These are phyloP conservation scores for Tragelaphus buxtoni DNA, from an alignment of 2,113 vertebrate genomes.

Conservation along the genomic window DNA sequence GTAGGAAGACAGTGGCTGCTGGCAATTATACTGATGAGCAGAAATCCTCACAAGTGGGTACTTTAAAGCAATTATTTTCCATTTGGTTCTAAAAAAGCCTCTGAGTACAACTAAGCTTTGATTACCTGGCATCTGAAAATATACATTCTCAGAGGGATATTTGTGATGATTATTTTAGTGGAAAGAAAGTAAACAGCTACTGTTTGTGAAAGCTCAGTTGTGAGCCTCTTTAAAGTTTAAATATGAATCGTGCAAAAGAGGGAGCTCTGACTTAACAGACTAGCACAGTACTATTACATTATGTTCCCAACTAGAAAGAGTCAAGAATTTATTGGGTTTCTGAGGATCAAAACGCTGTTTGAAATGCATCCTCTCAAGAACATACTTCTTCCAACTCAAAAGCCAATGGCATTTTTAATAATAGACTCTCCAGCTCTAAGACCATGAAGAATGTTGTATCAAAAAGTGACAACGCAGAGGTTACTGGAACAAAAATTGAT, in stretches of 20 bases:
- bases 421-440: neutral
- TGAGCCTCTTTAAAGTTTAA: slow-evolving; percentile 61
- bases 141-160: slow-evolving; percentile 67
- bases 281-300: neutral
- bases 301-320: neutral
- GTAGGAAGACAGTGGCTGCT: slow-evolving; percentile 70
- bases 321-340: neutral
- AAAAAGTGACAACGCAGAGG: neutral
- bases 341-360: neutral
- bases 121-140: slow-evolving; percentile 75
- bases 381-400: slow-evolving; percentile 5
- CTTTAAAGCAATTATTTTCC: slow-evolving; percentile 79
- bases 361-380: neutral
- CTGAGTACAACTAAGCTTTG: slow-evolving; percentile 68
- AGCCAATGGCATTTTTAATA: neutral
- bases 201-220: slow-evolving; percentile 7
- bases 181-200: slow-evolving; percentile 47
- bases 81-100: slow-evolving; percentile 51
- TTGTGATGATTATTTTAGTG: slow-evolving; percentile 59
- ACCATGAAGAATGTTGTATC: neutral
- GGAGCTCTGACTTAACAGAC: neutral
- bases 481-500: neutral
- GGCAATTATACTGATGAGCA: slow-evolving; percentile 76
- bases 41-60: slow-evolving; percentile 68
- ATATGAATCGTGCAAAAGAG: slow-evolving; percentile 47